phyloP scores from a whole-genome alignment of 1,140 invertebrate species.

The Mamestra configurata region DNA sequence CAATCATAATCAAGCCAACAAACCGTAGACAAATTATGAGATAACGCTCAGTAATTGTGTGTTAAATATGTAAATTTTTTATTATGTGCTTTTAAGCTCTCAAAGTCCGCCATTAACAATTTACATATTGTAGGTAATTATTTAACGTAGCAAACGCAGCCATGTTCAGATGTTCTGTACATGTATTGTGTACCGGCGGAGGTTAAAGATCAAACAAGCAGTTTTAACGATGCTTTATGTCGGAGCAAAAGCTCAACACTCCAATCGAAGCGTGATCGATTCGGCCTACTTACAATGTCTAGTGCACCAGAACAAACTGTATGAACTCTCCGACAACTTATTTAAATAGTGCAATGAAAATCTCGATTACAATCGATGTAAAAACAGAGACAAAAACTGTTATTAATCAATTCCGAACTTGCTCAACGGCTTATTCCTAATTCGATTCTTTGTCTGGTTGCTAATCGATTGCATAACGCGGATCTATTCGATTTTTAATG shows the following conservation, averaged over 20 bases:
- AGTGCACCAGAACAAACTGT: constrained; percentile 26
- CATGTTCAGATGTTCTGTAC: neutral
- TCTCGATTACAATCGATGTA: neutral
- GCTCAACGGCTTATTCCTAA: constrained; percentile 18
- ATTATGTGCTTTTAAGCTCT: constrained; percentile 13
- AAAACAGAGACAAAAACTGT: constrained; percentile 11
- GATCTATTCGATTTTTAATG: constrained; percentile 39
- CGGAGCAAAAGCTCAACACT: constrained; percentile 59
- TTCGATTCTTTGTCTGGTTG: constrained; percentile 20
- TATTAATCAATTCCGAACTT: constrained; percentile 36
- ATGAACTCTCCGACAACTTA: neutral
- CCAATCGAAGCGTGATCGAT: constrained; percentile 66
- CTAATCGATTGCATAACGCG: constrained; percentile 41
- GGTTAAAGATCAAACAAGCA: constrained; percentile 67
- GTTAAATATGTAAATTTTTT: constrained; percentile 42
- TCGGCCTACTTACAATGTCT: constrained; percentile 64
- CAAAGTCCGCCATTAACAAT: constrained; percentile 3
- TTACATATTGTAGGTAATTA: constrained; percentile 40
- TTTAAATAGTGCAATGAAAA: constrained; percentile 24
- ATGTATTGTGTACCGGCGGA: constrained; percentile 33
- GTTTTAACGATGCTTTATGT: constrained; percentile 60
- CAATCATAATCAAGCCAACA: neutral
- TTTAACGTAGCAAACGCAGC: neutral
- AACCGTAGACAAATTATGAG: constrained; percentile 32
- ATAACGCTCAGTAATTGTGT: constrained; percentile 14